Percentiles rank a stretch among this genome's conserved stretches.
Conservation (phyloP, 92 coral and sea anemone species). For the Micromussa lordhowensis region DNA sequence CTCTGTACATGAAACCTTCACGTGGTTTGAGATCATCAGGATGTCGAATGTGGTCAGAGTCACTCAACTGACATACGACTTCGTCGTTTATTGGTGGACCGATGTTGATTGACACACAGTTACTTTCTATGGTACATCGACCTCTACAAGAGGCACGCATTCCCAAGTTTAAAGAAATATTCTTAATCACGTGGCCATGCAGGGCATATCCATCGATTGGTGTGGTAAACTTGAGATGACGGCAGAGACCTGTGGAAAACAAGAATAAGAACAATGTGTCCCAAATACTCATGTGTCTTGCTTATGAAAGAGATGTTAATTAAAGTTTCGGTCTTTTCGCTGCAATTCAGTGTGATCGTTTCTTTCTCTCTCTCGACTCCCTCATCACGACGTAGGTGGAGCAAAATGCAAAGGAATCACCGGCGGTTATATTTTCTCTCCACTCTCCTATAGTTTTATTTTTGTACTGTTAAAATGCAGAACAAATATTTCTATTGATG, state of each 20-base stretch:
- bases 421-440: too few species aligned
- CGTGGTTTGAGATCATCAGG: neutral
- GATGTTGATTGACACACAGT: neutral
- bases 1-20: neutral
- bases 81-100: neutral
- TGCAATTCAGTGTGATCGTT: neutral
- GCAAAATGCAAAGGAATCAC: too few species aligned
- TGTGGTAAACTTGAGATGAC: conserved; percentile 8
- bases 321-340: neutral
- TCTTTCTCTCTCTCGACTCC: too few species aligned
- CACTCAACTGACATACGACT: neutral
- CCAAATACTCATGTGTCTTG: too few species aligned
- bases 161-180: conserved; percentile 2
- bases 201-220: conserved; percentile 1
- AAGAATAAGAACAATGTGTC: neutral
- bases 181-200: conserved; percentile 18
- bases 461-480: too few species aligned
- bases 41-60: neutral
- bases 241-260: neutral
- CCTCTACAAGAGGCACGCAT: neutral
- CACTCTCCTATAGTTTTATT: too few species aligned
- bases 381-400: too few species aligned
- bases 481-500: too few species aligned
- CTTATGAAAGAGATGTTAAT: too few species aligned
- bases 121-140: neutral